These are phyloP conservation scores for Vidua macroura DNA, from an alignment of 2,113 vertebrate genomes.

Conservation along the genomic window DNA sequence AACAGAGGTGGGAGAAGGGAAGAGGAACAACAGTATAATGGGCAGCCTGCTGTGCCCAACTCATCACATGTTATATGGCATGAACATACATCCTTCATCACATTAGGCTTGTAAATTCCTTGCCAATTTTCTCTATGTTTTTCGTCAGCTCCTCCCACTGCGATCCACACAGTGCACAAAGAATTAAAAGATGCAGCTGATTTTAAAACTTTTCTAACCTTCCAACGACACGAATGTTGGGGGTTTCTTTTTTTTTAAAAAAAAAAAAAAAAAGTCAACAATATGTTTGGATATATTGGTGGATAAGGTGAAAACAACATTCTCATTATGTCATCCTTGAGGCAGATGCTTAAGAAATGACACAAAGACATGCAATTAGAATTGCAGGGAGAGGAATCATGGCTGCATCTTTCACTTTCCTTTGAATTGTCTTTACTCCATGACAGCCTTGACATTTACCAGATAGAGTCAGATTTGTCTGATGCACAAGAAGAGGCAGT, in stretches of 20 bases:
- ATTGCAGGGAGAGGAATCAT: background rate
- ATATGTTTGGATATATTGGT: background rate
- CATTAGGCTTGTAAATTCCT: background rate
- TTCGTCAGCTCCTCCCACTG: background rate
- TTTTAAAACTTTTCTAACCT: background rate
- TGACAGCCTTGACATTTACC: conserved; percentile 35
- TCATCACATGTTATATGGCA: background rate
- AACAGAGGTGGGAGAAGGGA: background rate
- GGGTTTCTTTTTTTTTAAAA: background rate
- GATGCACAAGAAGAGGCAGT: conserved; percentile 6
- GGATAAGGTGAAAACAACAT: background rate
- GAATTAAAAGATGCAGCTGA: conserved; percentile 21
- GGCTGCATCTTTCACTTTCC: conserved; percentile 2
- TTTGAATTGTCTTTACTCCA: conserved; percentile 37
- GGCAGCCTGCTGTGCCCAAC: background rate
- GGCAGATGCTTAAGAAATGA: background rate
- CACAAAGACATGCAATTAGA: background rate
- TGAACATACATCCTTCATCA: background rate
- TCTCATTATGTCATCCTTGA: background rate
- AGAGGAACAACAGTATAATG: background rate
- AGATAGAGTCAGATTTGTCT: conserved; percentile 52
- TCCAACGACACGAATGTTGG: background rate
- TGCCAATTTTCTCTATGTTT: background rate
- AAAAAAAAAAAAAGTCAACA: background rate
- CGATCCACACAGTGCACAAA: background rate